phyloP scores from a whole-genome alignment of 2,797 vertebrate species.

The Chlorospingus flavigularis region DNA sequence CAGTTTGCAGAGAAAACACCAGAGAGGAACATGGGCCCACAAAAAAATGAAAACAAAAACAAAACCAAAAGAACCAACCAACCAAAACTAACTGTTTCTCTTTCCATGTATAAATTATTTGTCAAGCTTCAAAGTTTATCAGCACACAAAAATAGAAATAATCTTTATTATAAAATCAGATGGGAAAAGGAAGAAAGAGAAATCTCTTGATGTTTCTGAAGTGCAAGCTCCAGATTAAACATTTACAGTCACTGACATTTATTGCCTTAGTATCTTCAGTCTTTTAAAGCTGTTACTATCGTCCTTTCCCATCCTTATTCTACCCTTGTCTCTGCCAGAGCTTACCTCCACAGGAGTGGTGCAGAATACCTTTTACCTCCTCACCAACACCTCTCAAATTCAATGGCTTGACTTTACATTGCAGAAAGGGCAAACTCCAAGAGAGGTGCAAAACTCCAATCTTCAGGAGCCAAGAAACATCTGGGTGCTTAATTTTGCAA shows the following conservation, averaged over 20 bases:
- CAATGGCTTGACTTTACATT: neutral
- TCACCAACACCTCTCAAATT: neutral
- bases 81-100: neutral
- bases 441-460: neutral
- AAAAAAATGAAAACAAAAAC: neutral
- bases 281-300: neutral
- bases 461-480: neutral
- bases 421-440: neutral
- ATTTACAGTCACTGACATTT: neutral
- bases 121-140: neutral
- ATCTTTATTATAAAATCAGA: neutral
- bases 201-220: neutral
- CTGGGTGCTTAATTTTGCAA: neutral
- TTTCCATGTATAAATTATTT: neutral
- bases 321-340: neutral
- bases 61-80: neutral
- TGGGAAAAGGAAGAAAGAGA: neutral
- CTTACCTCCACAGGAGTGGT: neutral
- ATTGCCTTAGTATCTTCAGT: neutral
- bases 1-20: neutral
- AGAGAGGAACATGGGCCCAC: neutral
- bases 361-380: neutral
- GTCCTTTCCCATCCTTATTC: neutral
- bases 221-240: neutral
- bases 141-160: neutral